These are phyloP conservation scores for Drosophila kokeensis DNA, from an alignment of 2,888 invertebrate genomes.

Conservation along the genomic window DNA sequence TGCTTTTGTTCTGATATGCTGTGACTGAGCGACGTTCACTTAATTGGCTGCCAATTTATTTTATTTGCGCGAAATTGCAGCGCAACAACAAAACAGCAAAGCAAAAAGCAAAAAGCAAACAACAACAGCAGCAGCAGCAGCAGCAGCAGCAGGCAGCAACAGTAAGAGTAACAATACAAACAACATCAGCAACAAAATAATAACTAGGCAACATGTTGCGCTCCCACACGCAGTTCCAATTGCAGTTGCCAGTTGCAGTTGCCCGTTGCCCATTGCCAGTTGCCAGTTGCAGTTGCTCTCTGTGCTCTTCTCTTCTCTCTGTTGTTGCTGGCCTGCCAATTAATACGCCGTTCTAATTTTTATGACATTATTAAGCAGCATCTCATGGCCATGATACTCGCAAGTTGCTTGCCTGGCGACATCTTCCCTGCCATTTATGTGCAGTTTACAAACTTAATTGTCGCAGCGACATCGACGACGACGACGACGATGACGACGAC, in stretches of 20 bases:
- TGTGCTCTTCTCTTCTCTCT: background rate
- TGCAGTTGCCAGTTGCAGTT: conserved; percentile 39
- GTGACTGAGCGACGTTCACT: conserved; percentile 69
- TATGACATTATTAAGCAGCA: conserved; percentile 80
- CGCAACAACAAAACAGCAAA: conserved; percentile 24
- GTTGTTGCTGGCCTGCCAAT: conserved; percentile 62
- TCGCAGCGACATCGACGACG: conserved; percentile 47
- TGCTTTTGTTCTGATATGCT: conserved; percentile 76
- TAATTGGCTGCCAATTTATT: conserved; percentile 80
- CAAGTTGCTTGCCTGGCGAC: conserved; percentile 52
- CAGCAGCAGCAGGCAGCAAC: conserved; percentile 21
- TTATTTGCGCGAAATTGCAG: conserved; percentile 79
- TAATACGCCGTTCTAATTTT: conserved; percentile 81
- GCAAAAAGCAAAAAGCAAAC: conserved; percentile 8
- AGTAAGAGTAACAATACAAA: conserved; percentile 15
- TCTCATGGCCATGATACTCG: conserved; percentile 66
- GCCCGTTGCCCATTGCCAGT: conserved; percentile 32
- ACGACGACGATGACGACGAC: conserved; percentile 26
- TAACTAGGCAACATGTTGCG: conserved; percentile 76
- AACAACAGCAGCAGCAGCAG: conserved; percentile 24
- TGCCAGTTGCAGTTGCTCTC: conserved; percentile 10
- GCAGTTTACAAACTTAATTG: conserved; percentile 78
- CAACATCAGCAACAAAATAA: conserved; percentile 34
- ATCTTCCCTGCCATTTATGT: conserved; percentile 76
- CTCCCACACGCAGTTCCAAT: conserved; percentile 72